A percentile compares a stretch with the other conserved stretches of the same genome.
Evolutionary conservation across 2,888 invertebrate species (phyloP).

Genomic region (Habrosyne pyritoides): DNA sequence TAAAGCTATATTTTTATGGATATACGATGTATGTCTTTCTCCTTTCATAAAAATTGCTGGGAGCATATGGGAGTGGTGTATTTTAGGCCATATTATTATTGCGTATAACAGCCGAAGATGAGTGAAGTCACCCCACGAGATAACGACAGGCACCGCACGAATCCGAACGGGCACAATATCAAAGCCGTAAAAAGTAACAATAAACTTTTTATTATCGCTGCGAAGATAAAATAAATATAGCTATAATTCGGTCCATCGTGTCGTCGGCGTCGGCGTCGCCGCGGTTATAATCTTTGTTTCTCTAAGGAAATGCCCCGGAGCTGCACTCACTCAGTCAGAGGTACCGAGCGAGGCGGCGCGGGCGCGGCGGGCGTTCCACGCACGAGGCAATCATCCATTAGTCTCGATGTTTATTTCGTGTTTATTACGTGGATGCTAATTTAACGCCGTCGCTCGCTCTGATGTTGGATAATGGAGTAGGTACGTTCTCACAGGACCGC

Average conservation of each 20-base stretch:
- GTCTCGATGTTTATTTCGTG: conserved; percentile 76
- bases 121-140: conserved; percentile 18
- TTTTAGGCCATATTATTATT: background rate
- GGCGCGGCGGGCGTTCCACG: conserved; percentile 14
- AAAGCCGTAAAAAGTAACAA: conserved; percentile 67
- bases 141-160: conserved; percentile 31
- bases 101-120: background rate
- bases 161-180: conserved; percentile 59
- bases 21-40: background rate
- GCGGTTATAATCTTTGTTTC: conserved; percentile 12
- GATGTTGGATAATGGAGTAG: conserved; percentile 54
- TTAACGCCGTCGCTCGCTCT: conserved; percentile 51
- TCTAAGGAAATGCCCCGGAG: conserved; percentile 4
- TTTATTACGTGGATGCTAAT: conserved; percentile 70
- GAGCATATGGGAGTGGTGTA: background rate
- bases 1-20: conserved; percentile 1
- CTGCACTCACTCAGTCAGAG: conserved; percentile 22
- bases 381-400: conserved; percentile 69
- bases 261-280: conserved; percentile 40
- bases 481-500: conserved; percentile 36
- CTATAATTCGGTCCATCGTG: conserved; percentile 51
- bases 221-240: conserved; percentile 67
- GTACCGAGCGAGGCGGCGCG: conserved; percentile 21
- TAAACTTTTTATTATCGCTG: conserved; percentile 67
- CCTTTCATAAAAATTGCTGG: background rate